Conservation (phyloP, 2,888 invertebrate genomes). For the Dasysyrphus tricinctus region DNA sequence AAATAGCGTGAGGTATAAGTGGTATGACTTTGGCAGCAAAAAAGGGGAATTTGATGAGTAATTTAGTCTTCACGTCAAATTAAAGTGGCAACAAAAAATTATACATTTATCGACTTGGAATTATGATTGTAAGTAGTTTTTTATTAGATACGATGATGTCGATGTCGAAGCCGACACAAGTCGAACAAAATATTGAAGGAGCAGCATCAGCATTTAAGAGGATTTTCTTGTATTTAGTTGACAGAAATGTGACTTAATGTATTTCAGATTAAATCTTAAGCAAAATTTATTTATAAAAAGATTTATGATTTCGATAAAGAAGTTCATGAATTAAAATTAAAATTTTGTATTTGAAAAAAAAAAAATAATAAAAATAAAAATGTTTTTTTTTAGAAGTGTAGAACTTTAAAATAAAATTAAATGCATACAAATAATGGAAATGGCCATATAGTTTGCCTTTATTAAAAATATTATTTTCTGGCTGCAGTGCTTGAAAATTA, state of each 20-base stretch:
- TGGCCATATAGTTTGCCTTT: no score
- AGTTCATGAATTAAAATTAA: background rate
- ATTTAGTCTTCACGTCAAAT: conserved; percentile 63
- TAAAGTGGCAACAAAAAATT: conserved; percentile 59
- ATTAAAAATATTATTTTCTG: no score
- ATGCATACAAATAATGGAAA: no score
- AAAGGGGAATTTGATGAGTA: conserved; percentile 55
- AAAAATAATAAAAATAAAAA: no score
- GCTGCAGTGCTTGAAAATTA: no score
- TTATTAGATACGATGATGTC: conserved; percentile 15
- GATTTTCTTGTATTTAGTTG: background rate
- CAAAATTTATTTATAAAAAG: background rate
- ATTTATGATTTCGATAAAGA: background rate
- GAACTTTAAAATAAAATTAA: no score
- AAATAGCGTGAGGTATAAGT: conserved; percentile 66
- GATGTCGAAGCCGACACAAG: conserved; percentile 21
- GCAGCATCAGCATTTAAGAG: background rate
- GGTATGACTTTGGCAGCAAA: conserved; percentile 42
- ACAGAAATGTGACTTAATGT: background rate
- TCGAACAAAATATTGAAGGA: background rate
- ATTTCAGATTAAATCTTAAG: background rate
- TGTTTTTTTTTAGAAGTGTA: no score
- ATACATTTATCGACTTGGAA: conserved; percentile 67
- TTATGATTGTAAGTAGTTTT: conserved; percentile 54
- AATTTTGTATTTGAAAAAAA: no score